Evolutionary conservation across 2,113 vertebrate species (phyloP), one percentile per base, ranked within the genome.

Genomic region (Lamprologus sp.): DNA sequence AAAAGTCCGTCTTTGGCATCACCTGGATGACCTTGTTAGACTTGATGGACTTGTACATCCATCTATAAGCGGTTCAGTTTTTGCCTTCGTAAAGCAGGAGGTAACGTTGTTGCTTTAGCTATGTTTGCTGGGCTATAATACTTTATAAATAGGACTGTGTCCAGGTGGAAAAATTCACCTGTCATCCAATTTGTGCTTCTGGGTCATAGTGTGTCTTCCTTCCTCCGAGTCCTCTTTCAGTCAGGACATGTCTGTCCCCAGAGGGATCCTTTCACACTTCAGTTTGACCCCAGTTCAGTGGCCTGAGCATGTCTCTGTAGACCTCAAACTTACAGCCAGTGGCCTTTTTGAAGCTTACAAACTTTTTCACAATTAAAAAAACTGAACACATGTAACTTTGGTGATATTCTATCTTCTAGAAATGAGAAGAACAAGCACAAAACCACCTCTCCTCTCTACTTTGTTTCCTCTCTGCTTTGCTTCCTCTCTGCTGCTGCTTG

Each of bases 51-150:
- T 37, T 65, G 4, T n/a, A 12, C 33, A 65, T 13, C 1, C 60
- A 37, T 65, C 1, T 0, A 65, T 65, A 65, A 37, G 19, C 2
- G 4, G 3, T 68, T 40, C 11, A 47, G 70, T 47, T 75, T 73
- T 45, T 73, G 68, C 0, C 5, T 9, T 28, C 3, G 0, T 28
- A 28, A 45, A 26, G 40, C 9, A 2, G 23, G 23, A 75, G 68
- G 9, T 28, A 47, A 75, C 6, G 0, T 19, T 28, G 3, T 3
- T 75, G 70, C 15, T 75, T 75, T 26, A 49, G 23, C 9, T 26
- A 28, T 47, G 23, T 49, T 75, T 75, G 14, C 70, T 47, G 23
- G 1, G 4, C 23, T 47, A 0, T 28, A 75, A 75, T 17, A 19
- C 6, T 28, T 77, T 77, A 49, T 12, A 49, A 31, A 75, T 19